Evolutionary conservation across 64 coral and sea anemone genomes (phyloP).

Genomic region (Platygyra sinensis): DNA sequence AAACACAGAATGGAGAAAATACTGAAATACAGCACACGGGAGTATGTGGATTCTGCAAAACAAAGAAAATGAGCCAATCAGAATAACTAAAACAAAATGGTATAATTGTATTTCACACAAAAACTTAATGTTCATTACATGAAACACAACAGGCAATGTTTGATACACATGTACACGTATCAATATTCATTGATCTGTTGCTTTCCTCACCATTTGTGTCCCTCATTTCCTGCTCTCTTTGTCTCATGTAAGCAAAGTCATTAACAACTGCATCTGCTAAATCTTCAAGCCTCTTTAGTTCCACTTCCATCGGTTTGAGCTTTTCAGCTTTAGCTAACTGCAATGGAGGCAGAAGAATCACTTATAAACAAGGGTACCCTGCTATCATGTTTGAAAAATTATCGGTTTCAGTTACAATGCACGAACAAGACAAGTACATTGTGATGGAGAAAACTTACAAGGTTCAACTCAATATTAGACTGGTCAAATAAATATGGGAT

Average conservation of each 20-base stretch:
- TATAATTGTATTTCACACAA: not conserved
- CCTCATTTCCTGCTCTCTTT: conserved; percentile 88
- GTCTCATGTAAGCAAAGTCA: conserved; percentile 94
- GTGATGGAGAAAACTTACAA: too few relatives aligned
- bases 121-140: not conserved
- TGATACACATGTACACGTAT: too few relatives aligned
- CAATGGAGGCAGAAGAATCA: not conserved
- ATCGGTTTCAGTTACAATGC: too few relatives aligned
- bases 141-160: not conserved
- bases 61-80: not conserved
- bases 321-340: conserved; percentile 78
- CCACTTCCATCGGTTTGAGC: conserved; percentile 86
- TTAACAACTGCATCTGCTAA: conserved; percentile 90
- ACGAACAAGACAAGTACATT: too few relatives aligned
- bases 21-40: conserved; percentile 94
- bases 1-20: conserved; percentile 98
- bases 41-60: conserved; percentile 95
- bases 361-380: not conserved
- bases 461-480: too few relatives aligned
- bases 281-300: conserved; percentile 83
- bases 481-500: too few relatives aligned
- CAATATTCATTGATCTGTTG: too few relatives aligned
- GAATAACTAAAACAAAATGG: too few relatives aligned
- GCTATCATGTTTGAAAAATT: too few relatives aligned
- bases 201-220: conserved; percentile 77